These are phyloP conservation scores for Lepidocolaptes lacrymiger DNA, from an alignment of 2,797 vertebrate genomes.

Conservation along the genomic window DNA sequence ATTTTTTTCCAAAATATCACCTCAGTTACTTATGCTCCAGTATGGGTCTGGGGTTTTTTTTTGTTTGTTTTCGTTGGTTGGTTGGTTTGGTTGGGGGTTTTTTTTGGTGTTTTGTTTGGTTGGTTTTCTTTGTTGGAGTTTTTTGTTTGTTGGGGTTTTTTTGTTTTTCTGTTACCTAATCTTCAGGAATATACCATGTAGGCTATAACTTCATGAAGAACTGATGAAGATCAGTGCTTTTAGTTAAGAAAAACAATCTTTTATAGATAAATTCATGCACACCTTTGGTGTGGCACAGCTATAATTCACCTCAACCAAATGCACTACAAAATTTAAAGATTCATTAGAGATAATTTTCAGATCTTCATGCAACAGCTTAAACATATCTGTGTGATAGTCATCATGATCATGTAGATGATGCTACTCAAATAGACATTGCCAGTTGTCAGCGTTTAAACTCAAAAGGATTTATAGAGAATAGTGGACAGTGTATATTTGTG, in stretches of 20 bases:
- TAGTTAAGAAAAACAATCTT: not conserved
- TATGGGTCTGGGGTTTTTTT: too few relatives aligned
- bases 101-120: not conserved
- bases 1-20: not conserved
- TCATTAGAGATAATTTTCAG: not conserved
- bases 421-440: not conserved
- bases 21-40: not conserved
- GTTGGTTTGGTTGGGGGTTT: not conserved
- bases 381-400: not conserved
- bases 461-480: not conserved
- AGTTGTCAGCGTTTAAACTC: not conserved
- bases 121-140: not conserved
- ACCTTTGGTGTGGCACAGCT: not conserved
- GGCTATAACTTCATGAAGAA: not conserved
- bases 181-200: not conserved
- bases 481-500: not conserved
- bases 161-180: not conserved
- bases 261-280: not conserved
- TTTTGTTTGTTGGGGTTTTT: not conserved
- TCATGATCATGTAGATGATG: not conserved
- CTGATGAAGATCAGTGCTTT: not conserved
- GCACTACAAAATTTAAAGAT: not conserved
- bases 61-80: not conserved
- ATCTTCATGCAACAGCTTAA: not conserved
- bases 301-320: not conserved